These are phyloP conservation scores for Tinea semifulvella DNA, from an alignment of 2,888 invertebrate species.

Conservation along the genomic window DNA sequence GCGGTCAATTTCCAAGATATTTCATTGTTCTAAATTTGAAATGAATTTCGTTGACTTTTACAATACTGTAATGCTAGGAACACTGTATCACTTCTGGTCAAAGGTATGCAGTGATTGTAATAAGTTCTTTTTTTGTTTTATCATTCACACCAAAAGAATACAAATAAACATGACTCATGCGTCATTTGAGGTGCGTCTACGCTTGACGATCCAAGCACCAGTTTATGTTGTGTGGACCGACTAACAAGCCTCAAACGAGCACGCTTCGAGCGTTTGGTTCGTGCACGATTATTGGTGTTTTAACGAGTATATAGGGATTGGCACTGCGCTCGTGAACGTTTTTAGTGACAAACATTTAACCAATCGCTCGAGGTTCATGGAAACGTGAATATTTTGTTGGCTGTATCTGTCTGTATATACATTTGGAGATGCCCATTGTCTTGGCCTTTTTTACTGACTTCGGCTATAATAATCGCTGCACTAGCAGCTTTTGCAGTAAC, in stretches of 20 bases:
- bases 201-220: neutral
- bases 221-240: conserved; percentile 17
- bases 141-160: too few relatives aligned
- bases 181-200: neutral
- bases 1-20: too few relatives aligned
- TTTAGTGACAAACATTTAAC: conserved; percentile 9
- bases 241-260: conserved; percentile 16
- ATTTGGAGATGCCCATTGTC: conserved; percentile 5
- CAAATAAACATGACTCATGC: neutral
- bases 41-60: too few relatives aligned
- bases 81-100: too few relatives aligned
- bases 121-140: too few relatives aligned
- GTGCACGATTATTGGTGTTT: conserved; percentile 15
- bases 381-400: neutral
- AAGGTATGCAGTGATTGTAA: too few relatives aligned
- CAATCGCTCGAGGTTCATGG: conserved; percentile 6
- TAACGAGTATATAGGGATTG: conserved; percentile 15
- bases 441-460: too few relatives aligned
- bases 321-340: conserved; percentile 15
- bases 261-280: conserved; percentile 16
- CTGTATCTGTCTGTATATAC: neutral
- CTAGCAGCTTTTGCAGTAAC: neutral
- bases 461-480: too few relatives aligned
- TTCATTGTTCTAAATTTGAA: too few relatives aligned
- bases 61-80: too few relatives aligned